Conservation (phyloP, 2,113 vertebrate genomes). For the Tachysurus vachellii region DNA sequence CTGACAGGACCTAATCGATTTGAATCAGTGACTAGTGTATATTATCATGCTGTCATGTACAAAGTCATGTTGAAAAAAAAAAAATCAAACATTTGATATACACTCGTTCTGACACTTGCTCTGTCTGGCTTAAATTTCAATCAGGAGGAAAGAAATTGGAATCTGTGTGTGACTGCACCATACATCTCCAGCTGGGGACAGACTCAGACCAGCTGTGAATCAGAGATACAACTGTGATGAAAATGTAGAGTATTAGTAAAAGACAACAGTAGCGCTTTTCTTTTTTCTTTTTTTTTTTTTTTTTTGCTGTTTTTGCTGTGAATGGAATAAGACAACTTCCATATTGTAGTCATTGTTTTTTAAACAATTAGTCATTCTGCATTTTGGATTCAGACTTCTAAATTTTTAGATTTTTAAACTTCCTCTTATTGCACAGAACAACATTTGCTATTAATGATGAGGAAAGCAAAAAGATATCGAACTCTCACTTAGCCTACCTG, state of each 20-base stretch:
- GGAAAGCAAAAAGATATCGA: not conserved
- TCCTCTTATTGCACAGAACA: not conserved
- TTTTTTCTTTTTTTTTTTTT: no score
- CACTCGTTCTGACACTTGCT: not conserved
- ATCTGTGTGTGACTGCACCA: not conserved
- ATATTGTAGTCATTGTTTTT: not conserved
- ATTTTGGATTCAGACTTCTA: not conserved
- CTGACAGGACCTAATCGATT: not conserved
- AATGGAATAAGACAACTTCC: not conserved
- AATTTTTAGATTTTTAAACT: not conserved
- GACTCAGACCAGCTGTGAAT: not conserved
- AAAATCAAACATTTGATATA: constrained; percentile 7
- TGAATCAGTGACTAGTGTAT: not conserved
- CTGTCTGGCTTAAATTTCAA: constrained; percentile 1
- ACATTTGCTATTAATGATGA: not conserved
- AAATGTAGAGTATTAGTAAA: not conserved
- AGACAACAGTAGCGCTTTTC: not conserved
- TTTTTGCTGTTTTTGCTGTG: not conserved
- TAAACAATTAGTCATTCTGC: not conserved
- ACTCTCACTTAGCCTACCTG: not conserved
- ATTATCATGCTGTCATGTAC: constrained; percentile 14
- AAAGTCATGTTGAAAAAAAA: not conserved
- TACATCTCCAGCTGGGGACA: not conserved
- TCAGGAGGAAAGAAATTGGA: not conserved
- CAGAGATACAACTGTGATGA: not conserved